These are phyloP conservation scores for Mormyrus iriodes DNA, from an alignment of 2,113 vertebrate species.

Conservation along the genomic window DNA sequence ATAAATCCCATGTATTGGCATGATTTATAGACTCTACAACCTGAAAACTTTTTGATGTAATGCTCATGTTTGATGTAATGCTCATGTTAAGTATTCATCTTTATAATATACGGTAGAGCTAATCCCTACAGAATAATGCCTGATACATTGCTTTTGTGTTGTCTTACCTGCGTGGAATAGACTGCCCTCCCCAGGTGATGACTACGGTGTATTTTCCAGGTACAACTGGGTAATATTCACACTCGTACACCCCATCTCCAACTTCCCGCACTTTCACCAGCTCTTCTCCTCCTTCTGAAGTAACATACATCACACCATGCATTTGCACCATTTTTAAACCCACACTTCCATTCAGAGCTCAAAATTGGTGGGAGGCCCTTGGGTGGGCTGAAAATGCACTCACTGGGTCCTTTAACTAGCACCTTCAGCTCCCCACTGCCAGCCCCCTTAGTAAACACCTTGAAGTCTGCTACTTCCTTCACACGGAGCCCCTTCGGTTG, in stretches of 20 bases:
- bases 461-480: conserved; percentile 87
- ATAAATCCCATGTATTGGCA: neutral
- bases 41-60: neutral
- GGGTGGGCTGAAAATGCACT: conserved; percentile 46
- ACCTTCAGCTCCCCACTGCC: conserved; percentile 84
- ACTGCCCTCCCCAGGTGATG: conserved; percentile 85
- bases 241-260: conserved; percentile 80
- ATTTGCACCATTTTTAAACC: neutral
- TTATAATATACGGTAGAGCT: neutral
- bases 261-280: conserved; percentile 75
- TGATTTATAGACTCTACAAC: neutral
- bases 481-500: conserved; percentile 92
- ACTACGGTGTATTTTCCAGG: conserved; percentile 82
- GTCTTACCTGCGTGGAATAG: conserved; percentile 81
- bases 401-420: conserved; percentile 82
- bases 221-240: conserved; percentile 77
- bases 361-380: neutral
- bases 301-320: conserved; percentile 16
- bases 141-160: neutral
- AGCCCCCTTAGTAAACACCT: conserved; percentile 87
- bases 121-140: neutral
- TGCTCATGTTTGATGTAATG: neutral
- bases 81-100: neutral
- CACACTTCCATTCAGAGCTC: neutral
- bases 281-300: conserved; percentile 77